Conservation (phyloP, 2,888 invertebrate species). For the Hoplodrina blanda region DNA sequence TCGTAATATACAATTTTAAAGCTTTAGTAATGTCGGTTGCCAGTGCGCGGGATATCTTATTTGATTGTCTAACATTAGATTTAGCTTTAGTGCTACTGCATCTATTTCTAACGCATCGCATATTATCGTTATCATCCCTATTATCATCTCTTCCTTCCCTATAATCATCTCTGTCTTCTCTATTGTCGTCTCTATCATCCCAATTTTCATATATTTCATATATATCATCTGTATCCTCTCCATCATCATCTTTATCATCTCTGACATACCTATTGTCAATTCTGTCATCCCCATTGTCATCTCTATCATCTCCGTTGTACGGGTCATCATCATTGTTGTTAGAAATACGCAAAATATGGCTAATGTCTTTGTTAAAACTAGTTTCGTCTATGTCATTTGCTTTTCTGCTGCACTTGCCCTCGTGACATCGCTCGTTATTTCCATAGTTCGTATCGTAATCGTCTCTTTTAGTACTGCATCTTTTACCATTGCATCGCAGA, state of each 20-base stretch:
- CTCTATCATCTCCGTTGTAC: not conserved
- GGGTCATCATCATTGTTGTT: not conserved
- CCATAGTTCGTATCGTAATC: not conserved
- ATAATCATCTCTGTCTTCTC: not conserved
- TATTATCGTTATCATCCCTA: not conserved
- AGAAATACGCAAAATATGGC: not conserved
- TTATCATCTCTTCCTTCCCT: not conserved
- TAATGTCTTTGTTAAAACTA: not conserved
- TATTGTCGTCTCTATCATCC: not conserved
- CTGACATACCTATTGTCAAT: not conserved
- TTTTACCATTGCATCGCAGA: conserved; percentile 19
- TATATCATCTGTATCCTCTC: not conserved
- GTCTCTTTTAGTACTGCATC: conserved; percentile 4
- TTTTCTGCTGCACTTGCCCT: conserved; percentile 20
- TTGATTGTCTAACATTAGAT: no score
- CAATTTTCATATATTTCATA: not conserved
- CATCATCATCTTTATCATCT: no score
- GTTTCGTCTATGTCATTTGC: not conserved
- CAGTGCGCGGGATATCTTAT: no score
- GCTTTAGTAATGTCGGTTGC: no score
- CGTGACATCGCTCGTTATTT: conserved; percentile 14
- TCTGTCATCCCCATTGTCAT: not conserved
- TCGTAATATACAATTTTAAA: no score
- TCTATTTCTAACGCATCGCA: conserved; percentile 14
- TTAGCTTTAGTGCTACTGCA: conserved; percentile 12